phyloP scores from a whole-genome alignment of 30 jellyfish, hydroid and myxozoan species.

The Clytia hemisphaerica region DNA sequence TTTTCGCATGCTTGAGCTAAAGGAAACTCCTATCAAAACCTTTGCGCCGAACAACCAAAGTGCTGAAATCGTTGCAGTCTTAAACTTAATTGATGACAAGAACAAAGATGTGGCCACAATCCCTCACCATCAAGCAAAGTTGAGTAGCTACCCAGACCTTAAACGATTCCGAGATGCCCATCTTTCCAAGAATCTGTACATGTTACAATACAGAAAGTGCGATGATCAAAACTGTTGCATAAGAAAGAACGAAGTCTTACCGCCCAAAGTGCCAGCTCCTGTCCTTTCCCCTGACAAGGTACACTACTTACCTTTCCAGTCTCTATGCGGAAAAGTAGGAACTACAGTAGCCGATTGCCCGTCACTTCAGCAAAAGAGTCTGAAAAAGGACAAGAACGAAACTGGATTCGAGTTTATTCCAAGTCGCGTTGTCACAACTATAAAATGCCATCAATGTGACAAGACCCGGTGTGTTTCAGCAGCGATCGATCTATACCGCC shows the following conservation, averaged over 20 bases:
- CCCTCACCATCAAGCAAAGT: constrained; percentile 21
- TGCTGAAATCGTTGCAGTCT: constrained; percentile 16
- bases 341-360: constrained; percentile 36
- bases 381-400: not conserved
- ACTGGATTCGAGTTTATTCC: constrained; percentile 1
- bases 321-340: constrained; percentile 13
- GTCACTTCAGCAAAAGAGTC: constrained; percentile 1
- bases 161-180: constrained; percentile 3
- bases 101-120: not conserved
- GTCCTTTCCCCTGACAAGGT: not conserved
- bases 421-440: constrained; percentile 29
- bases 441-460: constrained; percentile 17
- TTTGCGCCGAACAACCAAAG: not conserved
- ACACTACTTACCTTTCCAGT: constrained; percentile 18
- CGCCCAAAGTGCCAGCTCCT: constrained; percentile 37
- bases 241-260: not conserved
- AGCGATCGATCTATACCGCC: not conserved
- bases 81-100: not conserved
- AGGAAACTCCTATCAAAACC: constrained; percentile 15
- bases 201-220: constrained; percentile 37
- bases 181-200: constrained; percentile 15
- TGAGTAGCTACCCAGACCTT: constrained; percentile 11
- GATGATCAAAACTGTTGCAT: constrained; percentile 21
- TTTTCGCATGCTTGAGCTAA: constrained; percentile 4
- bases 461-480: constrained; percentile 23